Conservation (phyloP, 2,797 vertebrate species). For the Orientallactaga sibirica region DNA sequence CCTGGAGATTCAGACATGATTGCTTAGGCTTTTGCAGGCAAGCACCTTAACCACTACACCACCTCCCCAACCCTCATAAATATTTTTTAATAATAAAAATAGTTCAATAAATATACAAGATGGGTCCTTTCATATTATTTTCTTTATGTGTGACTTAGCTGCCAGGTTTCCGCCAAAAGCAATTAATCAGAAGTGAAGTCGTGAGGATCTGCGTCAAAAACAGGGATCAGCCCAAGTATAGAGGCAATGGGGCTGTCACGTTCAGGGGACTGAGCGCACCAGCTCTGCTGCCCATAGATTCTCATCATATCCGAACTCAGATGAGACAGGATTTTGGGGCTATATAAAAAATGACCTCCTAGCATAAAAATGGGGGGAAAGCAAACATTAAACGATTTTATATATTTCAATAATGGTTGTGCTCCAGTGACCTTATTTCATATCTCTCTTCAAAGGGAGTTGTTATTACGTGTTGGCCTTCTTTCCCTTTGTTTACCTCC, state of each 20-base stretch:
- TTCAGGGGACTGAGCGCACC: accelerated
- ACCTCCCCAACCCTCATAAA: no score
- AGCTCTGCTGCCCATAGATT: conserved; percentile 34
- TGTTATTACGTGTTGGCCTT: conserved; percentile 51
- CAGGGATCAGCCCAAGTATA: background rate
- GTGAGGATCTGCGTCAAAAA: conserved; percentile 31
- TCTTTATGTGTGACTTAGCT: background rate
- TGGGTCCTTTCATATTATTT: background rate
- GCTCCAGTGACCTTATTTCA: conserved; percentile 74
- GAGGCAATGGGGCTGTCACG: background rate
- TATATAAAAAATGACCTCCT: conserved; percentile 64
- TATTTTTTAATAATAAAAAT: no score
- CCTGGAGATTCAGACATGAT: no score
- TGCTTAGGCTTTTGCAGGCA: no score
- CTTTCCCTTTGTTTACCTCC: conserved; percentile 66
- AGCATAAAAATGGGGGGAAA: conserved; percentile 61
- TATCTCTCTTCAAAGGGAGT: conserved; percentile 52
- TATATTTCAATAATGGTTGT: conserved; percentile 70
- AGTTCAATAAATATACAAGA: no score
- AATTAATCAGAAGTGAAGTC: background rate
- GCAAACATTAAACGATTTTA: conserved; percentile 63
- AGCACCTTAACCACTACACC: no score
- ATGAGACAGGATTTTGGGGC: conserved; percentile 66
- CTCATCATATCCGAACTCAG: conserved; percentile 36
- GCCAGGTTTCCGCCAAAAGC: conserved; percentile 27